Base-by-base conservation (phyloP, 2,888 invertebrate species). In the Yponomeuta plumbellus region DNA sequence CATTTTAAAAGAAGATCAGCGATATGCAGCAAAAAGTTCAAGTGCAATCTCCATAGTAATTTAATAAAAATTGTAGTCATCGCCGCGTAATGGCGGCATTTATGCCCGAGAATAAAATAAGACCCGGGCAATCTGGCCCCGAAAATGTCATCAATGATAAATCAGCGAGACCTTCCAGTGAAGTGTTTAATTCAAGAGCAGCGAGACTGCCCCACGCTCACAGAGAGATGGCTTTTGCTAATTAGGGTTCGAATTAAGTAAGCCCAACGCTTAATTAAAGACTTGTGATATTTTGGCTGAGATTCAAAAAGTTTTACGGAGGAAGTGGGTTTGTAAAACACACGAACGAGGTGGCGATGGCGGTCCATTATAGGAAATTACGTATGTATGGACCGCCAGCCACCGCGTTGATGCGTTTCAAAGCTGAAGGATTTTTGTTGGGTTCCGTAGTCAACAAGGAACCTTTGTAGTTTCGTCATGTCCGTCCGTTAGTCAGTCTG, bases 231-330 rank as follows among this genome's bases (percentile, higher is more conserved):
- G 20, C 62, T 62, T 62, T n/a, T 62, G 34, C 71, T 76, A 79
- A 79, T 78, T 79, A 77, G 66, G 72, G 72, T 69, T 69, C 68
- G 68, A 76, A 78, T 76, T 72, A 72, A 62, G 34, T 75, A 73
- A n/a, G n/a, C 71, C 69, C 66, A 69, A 69, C 69, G 72, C 70
- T 74, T 80, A 79, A 76, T 81, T 79, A 63, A 80, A 78, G 81
- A 79, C 76, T 78, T 76, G 72, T 68, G 67, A 74, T 71, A 72
- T 74, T 78, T 80, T 82, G 84, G 83, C 80, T 70, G 68, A 74
- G 69, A 70, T 73, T 81, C 81, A 83, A 81, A 80, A 80, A 76
- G 76, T 62, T 62, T 62, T 34, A 62, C 39, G n/a, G 1, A n/a
- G 11, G 2, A 8, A 1, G 34, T 40, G 13, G 11, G 0, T 62